Percentiles rank a stretch among this genome's conserved stretches.
Conservation (phyloP, 2,113 vertebrate genomes). For the Nothoprocta pentlandii region DNA sequence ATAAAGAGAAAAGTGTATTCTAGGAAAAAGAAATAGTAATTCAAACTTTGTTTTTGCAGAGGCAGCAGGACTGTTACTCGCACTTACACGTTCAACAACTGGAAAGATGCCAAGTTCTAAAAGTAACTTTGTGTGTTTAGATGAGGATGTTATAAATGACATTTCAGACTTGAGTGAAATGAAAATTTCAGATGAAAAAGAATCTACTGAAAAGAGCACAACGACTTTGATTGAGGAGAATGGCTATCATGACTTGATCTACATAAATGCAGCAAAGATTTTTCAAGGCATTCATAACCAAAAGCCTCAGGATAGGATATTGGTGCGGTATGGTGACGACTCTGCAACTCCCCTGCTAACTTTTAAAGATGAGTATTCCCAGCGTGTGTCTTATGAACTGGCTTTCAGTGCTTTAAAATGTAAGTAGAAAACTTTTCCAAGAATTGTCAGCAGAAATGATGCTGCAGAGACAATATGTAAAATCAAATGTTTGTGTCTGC, state of each 20-base stretch:
- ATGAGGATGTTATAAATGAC: neutral
- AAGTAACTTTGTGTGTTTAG: conserved; percentile 8
- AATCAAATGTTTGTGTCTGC: neutral
- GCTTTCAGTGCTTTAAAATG: conserved; percentile 92
- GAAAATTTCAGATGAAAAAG: neutral
- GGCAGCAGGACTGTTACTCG: conserved; percentile 15
- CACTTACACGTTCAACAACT: neutral
- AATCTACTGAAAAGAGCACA: neutral
- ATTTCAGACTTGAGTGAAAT: conserved; percentile 13
- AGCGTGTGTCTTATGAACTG: conserved; percentile 80
- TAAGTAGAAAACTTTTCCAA: conserved; percentile 77
- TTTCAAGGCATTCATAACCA: conserved; percentile 83
- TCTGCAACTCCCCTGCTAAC: conserved; percentile 15
- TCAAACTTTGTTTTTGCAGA: conserved; percentile 61
- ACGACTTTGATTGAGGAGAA: conserved; percentile 23
- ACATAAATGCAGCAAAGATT: conserved; percentile 85
- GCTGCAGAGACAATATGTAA: neutral
- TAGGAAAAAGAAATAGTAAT: neutral
- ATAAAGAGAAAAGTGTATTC: neutral
- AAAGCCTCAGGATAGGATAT: conserved; percentile 70
- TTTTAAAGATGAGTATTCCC: conserved; percentile 76
- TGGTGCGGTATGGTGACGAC: conserved; percentile 81
- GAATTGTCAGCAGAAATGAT: neutral
- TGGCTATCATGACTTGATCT: conserved; percentile 81
- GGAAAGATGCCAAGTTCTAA: conserved; percentile 55